These are phyloP conservation scores for Odobenus rosmarus DNA, from an alignment of 2,113 vertebrate species.

Conservation along the genomic window DNA sequence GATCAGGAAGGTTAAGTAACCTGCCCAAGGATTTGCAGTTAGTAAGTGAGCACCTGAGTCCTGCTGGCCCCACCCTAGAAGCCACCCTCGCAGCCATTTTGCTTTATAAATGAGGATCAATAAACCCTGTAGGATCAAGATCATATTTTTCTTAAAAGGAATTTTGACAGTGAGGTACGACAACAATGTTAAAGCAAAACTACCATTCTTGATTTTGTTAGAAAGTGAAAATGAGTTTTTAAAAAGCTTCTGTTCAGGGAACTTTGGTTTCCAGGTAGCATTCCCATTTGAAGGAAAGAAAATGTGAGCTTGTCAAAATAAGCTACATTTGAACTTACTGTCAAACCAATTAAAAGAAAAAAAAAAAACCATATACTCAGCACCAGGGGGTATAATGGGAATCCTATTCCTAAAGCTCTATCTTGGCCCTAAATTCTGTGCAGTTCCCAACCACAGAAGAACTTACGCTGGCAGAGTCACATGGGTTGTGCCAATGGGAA, in stretches of 20 bases:
- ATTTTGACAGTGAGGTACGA: background rate
- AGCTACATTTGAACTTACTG: background rate
- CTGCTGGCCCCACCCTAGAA: background rate
- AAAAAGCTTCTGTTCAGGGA: background rate
- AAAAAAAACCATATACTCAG: background rate
- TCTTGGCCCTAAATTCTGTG: background rate
- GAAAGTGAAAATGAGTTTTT: background rate
- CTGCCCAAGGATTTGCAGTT: too few relatives aligned
- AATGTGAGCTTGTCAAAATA: background rate
- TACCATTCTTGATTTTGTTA: background rate
- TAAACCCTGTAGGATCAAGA: background rate
- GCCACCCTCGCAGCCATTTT: background rate
- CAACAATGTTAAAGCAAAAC: background rate
- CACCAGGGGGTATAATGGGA: background rate
- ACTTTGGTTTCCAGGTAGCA: background rate
- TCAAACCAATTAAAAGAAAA: background rate
- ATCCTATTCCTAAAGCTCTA: too few relatives aligned
- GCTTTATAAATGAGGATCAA: background rate
- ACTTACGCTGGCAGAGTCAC: slow-evolving; percentile 94
- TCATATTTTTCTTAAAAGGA: background rate
- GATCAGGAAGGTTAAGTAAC: background rate
- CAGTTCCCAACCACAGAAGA: background rate
- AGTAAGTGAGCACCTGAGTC: background rate
- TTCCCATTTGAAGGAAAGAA: slow-evolving; percentile 13
- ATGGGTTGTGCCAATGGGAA: slow-evolving; percentile 95